phyloP scores from a whole-genome alignment of 2,797 vertebrate species.

The Petrocephalus schoutedeni region DNA sequence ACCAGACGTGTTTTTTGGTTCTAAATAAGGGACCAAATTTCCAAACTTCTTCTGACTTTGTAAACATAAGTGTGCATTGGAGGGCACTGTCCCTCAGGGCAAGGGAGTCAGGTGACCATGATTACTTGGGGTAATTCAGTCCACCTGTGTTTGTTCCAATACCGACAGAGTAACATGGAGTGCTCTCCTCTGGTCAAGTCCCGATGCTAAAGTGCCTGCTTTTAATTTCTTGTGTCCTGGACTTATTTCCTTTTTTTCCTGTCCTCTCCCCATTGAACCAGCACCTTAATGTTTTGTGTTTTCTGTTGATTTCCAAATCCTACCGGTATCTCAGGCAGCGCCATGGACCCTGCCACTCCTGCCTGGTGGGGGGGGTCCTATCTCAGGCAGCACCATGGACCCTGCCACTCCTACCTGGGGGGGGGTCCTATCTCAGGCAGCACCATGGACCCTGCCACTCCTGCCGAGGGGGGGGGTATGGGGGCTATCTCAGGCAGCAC shows the following conservation, averaged over 20 bases:
- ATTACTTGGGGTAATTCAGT: background rate
- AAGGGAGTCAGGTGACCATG: background rate
- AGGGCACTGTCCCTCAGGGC: background rate
- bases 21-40: slow-evolving; percentile 2
- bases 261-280: background rate
- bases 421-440: too few relatives aligned
- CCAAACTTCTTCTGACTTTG: background rate
- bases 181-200: background rate
- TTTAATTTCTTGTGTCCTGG: background rate
- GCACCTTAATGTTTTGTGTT: background rate
- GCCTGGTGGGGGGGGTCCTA: too few relatives aligned
- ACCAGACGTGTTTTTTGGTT: background rate
- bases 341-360: background rate
- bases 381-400: too few relatives aligned
- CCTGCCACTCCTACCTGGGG: background rate
- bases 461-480: background rate
- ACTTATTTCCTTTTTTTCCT: background rate
- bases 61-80: background rate
- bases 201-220: background rate
- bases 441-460: background rate
- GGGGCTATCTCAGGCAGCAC: background rate
- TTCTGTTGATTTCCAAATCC: background rate
- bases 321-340: background rate
- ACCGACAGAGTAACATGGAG: background rate
- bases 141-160: background rate